Evolutionary conservation across 2,113 vertebrate genomes (phyloP).

Genomic region (Piliocolobus tephrosceles): DNA sequence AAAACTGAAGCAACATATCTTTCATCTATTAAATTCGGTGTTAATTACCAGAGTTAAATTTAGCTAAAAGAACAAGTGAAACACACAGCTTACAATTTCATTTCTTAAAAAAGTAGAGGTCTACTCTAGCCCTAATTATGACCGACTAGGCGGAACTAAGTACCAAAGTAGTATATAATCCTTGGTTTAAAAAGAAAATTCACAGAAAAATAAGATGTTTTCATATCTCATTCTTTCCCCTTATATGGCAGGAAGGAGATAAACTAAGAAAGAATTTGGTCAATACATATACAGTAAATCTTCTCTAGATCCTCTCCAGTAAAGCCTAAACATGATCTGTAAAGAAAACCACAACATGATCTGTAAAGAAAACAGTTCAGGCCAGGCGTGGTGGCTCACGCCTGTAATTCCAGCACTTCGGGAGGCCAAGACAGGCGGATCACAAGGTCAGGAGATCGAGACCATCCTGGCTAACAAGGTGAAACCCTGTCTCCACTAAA

Average conservation of each 20-base stretch:
- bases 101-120: slow-evolving; percentile 34
- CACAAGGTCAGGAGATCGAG: no score
- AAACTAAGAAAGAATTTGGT: slow-evolving; percentile 28
- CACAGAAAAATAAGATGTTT: slow-evolving; percentile 19
- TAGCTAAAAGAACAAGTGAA: not conserved
- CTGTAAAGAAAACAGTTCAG: not conserved
- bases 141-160: slow-evolving; percentile 8
- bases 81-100: not conserved
- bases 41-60: slow-evolving; percentile 26
- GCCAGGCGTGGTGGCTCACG: no score
- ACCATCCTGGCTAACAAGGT: no score
- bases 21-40: not conserved
- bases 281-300: not conserved
- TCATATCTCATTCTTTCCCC: not conserved
- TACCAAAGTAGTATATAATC: not conserved
- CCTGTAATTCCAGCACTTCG: no score
- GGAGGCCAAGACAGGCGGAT: no score
- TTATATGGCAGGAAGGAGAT: not conserved
- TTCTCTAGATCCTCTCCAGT: not conserved
- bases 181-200: slow-evolving; percentile 18
- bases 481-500: no score
- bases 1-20: not conserved
- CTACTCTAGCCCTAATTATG: not conserved
- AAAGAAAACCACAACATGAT: not conserved
- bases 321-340: slow-evolving; percentile 7